phyloP scores from a whole-genome alignment of 2,888 invertebrate genomes.

The Anagyrus pseudococci region DNA sequence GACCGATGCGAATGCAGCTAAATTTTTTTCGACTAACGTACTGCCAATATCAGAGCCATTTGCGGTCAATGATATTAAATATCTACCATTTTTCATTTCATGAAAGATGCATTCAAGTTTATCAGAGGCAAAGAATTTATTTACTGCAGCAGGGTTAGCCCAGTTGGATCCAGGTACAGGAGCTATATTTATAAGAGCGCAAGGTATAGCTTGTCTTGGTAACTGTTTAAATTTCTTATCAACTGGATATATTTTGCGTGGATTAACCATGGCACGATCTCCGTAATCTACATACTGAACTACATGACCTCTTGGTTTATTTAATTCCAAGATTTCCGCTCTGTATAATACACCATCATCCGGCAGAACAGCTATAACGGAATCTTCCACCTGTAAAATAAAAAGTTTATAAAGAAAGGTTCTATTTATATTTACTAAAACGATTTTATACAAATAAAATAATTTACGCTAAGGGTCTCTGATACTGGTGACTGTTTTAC shows the following conservation, averaged over 20 bases:
- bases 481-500: conserved; percentile 59
- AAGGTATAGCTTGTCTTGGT: conserved; percentile 75
- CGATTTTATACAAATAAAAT: background rate
- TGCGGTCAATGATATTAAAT: conserved; percentile 64
- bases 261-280: conserved; percentile 71
- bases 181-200: conserved; percentile 69
- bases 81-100: conserved; percentile 62
- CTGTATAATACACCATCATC: conserved; percentile 77
- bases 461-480: conserved; percentile 47
- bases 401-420: background rate
- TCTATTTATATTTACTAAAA: background rate
- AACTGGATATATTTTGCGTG: conserved; percentile 73
- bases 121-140: conserved; percentile 68
- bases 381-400: conserved; percentile 66
- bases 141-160: conserved; percentile 64
- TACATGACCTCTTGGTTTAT: conserved; percentile 68
- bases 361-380: conserved; percentile 74
- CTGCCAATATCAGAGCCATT: conserved; percentile 64
- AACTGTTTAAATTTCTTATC: conserved; percentile 71
- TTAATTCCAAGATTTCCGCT: conserved; percentile 68
- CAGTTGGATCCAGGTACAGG: conserved; percentile 67
- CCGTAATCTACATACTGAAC: conserved; percentile 82
- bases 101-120: conserved; percentile 68
- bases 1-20: conserved; percentile 54
- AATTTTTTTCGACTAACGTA: conserved; percentile 63